phyloP scores from a whole-genome alignment of 2,113 vertebrate species.

The Lepisosteus oculatus region DNA sequence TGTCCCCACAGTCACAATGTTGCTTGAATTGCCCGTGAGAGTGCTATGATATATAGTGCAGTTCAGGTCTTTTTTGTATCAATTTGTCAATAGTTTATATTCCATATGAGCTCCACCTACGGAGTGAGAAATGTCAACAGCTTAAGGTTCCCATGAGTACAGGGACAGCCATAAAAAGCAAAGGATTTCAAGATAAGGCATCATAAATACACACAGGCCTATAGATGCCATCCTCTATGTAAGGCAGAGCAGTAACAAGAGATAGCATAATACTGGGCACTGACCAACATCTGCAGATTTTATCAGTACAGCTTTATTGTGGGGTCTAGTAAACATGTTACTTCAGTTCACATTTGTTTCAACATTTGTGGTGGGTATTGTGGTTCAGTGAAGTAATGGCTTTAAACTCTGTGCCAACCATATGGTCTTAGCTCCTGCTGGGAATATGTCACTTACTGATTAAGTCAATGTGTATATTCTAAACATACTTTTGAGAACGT shows the following conservation, averaged over 20 bases:
- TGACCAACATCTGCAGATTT: neutral
- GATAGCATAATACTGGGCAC: neutral
- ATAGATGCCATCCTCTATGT: slow-evolving; percentile 49
- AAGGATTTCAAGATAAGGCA: slow-evolving; percentile 69
- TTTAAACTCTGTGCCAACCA: slow-evolving; percentile 7
- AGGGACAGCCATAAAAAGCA: slow-evolving; percentile 61
- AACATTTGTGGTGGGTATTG: slow-evolving; percentile 2
- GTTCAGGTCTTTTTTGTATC: slow-evolving; percentile 31
- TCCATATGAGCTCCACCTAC: slow-evolving; percentile 58
- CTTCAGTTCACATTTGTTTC: slow-evolving; percentile 1
- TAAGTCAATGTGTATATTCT: slow-evolving; percentile 3
- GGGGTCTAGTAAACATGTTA: neutral
- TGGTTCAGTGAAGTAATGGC: neutral
- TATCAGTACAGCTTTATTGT: neutral
- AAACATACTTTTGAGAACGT: slow-evolving; percentile 1
- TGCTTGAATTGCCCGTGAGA: slow-evolving; percentile 20
- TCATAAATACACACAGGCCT: slow-evolving; percentile 62
- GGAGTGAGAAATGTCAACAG: slow-evolving; percentile 64
- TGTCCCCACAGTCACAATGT: neutral
- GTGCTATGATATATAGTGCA: slow-evolving; percentile 10
- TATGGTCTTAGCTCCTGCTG: slow-evolving; percentile 1
- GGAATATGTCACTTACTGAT: slow-evolving; percentile 1
- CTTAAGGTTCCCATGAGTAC: slow-evolving; percentile 61
- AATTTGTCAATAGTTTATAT: slow-evolving; percentile 68
- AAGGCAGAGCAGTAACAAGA: neutral